Evolutionary conservation across 2,888 invertebrate species (phyloP).

Genomic region (Limnephilus auricula): DNA sequence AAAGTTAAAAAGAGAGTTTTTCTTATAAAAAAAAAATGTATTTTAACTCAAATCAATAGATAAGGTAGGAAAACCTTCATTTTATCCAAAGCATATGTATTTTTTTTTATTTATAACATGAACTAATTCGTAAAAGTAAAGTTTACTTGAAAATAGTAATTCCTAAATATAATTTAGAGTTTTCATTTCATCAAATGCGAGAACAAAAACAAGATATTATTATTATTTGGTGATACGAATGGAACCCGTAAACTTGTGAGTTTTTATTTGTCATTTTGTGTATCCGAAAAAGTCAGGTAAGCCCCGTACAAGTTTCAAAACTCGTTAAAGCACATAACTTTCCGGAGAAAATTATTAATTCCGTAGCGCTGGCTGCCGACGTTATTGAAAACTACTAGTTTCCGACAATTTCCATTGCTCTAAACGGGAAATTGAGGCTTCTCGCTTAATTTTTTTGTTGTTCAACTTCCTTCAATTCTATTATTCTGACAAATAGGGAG

Average conservation of each 20-base stretch:
- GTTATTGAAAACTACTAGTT: conserved; percentile 20
- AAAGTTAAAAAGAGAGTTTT: no score
- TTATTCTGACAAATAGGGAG: neutral
- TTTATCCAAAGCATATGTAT: no score
- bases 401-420: neutral
- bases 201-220: neutral
- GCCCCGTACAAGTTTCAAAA: neutral
- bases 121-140: no score
- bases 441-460: neutral
- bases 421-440: neutral
- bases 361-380: neutral
- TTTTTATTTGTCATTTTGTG: conserved; percentile 1
- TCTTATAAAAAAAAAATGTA: no score
- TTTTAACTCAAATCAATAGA: no score
- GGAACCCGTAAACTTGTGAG: neutral
- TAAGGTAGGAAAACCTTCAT: no score
- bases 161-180: no score
- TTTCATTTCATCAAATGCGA: neutral
- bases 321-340: conserved; percentile 22
- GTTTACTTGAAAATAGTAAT: no score
- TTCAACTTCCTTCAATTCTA: neutral
- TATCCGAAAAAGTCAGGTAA: neutral
- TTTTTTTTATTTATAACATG: no score
- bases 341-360: conserved; percentile 23
- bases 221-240: neutral